A percentile compares a stretch with the other conserved stretches of the same genome.
Conservation (phyloP, 2,888 invertebrate genomes). For the Macroteleia sp. region DNA sequence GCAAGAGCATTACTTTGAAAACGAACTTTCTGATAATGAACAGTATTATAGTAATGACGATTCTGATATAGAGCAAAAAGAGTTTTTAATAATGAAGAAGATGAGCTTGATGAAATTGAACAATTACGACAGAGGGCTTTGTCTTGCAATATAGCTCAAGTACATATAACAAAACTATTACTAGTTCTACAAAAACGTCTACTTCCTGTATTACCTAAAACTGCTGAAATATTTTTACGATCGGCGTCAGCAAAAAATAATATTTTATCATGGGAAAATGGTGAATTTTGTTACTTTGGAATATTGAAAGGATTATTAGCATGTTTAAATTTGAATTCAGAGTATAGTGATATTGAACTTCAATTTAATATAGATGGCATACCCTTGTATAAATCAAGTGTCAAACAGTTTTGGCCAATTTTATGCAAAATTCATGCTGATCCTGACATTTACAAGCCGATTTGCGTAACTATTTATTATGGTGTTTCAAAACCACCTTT, state of each 20-base stretch:
- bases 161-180: background rate
- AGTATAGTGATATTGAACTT: conserved; percentile 3
- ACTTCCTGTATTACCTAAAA: background rate
- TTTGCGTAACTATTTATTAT: conserved; percentile 27
- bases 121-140: conserved; percentile 3
- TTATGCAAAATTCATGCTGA: too few species aligned
- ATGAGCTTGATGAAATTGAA: conserved; percentile 1
- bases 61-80: background rate
- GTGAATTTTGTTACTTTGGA: background rate
- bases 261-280: background rate
- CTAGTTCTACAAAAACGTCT: background rate
- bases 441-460: too few species aligned
- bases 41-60: conserved; percentile 10
- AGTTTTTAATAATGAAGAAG: background rate
- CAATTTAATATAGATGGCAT: conserved; percentile 21
- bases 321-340: background rate
- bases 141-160: background rate
- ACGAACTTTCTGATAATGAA: background rate
- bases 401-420: conserved; percentile 56
- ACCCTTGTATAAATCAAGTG: conserved; percentile 40
- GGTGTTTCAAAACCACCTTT: conserved; percentile 44
- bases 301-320: background rate
- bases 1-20: too few species aligned
- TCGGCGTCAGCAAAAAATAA: background rate
- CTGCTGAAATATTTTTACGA: background rate